Evolutionary conservation across 2,113 vertebrate species (phyloP).

Genomic region (Phalacrocorax pelagicus): DNA sequence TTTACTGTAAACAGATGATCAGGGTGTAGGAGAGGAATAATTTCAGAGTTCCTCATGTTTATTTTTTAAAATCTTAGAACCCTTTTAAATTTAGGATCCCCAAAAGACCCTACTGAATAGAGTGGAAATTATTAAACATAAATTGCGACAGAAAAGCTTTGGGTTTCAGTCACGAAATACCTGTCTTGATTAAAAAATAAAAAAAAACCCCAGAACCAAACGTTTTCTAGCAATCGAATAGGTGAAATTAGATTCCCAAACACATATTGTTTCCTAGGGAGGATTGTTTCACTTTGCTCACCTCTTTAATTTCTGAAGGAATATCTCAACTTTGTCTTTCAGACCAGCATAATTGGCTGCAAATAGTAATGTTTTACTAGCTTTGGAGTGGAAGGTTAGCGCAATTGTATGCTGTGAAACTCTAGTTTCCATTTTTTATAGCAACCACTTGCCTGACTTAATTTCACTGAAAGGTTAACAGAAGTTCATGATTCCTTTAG

Average conservation of each 20-base stretch:
- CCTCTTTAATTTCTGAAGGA: background rate
- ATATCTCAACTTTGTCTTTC: background rate
- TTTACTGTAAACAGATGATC: background rate
- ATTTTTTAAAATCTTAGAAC: background rate
- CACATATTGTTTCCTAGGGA: background rate
- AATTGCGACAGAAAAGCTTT: background rate
- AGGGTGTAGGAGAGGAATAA: background rate
- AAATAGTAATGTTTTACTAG: background rate
- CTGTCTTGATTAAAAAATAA: background rate
- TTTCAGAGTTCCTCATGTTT: background rate
- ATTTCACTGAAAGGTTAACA: background rate
- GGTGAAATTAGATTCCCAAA: background rate
- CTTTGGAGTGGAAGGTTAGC: background rate
- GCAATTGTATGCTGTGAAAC: background rate
- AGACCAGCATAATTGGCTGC: background rate
- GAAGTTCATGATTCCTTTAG: background rate
- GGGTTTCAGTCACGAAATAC: background rate
- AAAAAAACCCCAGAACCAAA: background rate
- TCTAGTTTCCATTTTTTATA: background rate
- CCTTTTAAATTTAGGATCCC: background rate
- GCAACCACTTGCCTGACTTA: background rate
- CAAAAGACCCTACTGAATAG: background rate
- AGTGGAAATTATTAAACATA: background rate
- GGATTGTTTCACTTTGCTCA: background rate
- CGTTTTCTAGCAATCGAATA: background rate